phyloP scores from a whole-genome alignment of 2,797 vertebrate genomes.

The Acrocephalus scirpaceus region DNA sequence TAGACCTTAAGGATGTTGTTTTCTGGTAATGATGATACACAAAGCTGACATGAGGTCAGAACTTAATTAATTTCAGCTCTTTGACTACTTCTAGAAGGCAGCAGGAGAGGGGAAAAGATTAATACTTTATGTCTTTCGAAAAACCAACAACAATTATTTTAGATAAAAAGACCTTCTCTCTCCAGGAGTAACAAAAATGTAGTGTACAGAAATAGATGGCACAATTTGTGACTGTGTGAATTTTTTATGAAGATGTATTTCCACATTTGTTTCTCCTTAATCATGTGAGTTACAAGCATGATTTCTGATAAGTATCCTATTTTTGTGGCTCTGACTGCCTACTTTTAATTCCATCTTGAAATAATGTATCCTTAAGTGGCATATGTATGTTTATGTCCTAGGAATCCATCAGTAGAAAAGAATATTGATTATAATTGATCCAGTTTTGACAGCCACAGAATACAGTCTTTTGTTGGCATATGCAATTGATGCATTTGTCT shows the following conservation, averaged over 20 bases:
- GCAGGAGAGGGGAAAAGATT: slow-evolving; percentile 40
- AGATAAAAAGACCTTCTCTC: slow-evolving; percentile 46
- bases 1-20: slow-evolving; percentile 45
- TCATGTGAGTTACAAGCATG: slow-evolving; percentile 40
- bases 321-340: slow-evolving; percentile 10
- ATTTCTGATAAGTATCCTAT: slow-evolving; percentile 26
- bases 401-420: background rate
- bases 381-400: background rate
- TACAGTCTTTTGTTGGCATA: background rate
- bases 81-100: slow-evolving; percentile 58
- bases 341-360: slow-evolving; percentile 34
- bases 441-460: background rate
- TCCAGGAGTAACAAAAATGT: slow-evolving; percentile 40
- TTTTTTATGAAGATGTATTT: slow-evolving; percentile 65
- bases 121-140: background rate
- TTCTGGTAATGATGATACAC: slow-evolving; percentile 66
- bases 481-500: background rate
- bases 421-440: slow-evolving; percentile 1
- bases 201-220: slow-evolving; percentile 44
- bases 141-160: slow-evolving; percentile 63
- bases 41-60: slow-evolving; percentile 54
- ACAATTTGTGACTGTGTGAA: slow-evolving; percentile 57
- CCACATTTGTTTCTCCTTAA: slow-evolving; percentile 34
- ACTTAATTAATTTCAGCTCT: slow-evolving; percentile 68
- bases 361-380: background rate